phyloP scores from a whole-genome alignment of 2,113 vertebrate species.

The Azemiops feae region DNA sequence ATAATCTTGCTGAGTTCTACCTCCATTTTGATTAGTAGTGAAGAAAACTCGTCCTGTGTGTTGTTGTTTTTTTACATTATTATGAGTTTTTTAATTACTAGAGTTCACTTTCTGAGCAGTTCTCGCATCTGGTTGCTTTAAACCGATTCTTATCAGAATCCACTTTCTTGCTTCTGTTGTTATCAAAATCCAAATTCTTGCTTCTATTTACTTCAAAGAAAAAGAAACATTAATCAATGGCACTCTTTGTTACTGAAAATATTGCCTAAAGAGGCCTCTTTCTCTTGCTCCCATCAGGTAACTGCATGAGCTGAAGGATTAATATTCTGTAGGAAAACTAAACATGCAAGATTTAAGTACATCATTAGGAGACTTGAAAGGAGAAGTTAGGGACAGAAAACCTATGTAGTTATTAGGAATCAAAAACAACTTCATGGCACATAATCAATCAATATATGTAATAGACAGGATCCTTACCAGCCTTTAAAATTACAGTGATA shows the following conservation, averaged over 20 bases:
- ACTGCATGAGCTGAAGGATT: neutral
- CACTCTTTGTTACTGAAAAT: neutral
- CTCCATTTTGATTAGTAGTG: neutral
- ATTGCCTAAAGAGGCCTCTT: neutral
- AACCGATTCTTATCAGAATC: neutral
- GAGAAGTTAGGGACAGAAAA: neutral
- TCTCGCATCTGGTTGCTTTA: neutral
- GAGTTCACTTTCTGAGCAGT: neutral
- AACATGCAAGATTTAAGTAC: neutral
- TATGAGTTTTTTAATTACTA: neutral
- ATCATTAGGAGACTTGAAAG: neutral
- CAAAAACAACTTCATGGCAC: neutral
- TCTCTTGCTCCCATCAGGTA: neutral
- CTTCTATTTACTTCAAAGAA: neutral
- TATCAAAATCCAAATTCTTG: neutral
- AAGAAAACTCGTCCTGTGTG: neutral
- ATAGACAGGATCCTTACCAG: neutral
- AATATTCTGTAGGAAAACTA: neutral
- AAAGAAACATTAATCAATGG: neutral
- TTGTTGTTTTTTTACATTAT: neutral
- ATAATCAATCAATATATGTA: neutral
- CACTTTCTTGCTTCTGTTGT: neutral
- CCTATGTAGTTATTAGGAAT: neutral
- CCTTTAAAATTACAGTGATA: neutral
- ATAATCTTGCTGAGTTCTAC: neutral